These are phyloP conservation scores for Catalaphyllia jardinei DNA, from an alignment of 64 coral and sea anemone species.

Conservation along the genomic window DNA sequence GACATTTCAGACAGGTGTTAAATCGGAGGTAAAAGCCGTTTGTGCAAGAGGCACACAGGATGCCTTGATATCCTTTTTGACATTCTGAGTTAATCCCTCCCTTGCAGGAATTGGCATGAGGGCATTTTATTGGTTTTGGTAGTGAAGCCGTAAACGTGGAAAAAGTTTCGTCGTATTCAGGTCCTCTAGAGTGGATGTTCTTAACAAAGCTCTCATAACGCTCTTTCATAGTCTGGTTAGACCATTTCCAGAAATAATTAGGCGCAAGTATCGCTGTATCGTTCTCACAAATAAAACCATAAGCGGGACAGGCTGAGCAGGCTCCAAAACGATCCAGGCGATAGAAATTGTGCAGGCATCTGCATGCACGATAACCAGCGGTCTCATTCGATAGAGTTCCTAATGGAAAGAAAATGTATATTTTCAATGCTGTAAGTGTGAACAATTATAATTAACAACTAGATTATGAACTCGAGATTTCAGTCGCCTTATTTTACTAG, in stretches of 20 bases:
- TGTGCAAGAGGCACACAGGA: constrained; percentile 53
- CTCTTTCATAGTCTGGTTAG: background rate
- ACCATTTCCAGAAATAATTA: constrained; percentile 56
- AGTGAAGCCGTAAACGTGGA: constrained; percentile 22
- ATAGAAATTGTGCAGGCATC: constrained; percentile 54
- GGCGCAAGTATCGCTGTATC: constrained; percentile 36
- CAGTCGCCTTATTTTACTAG: too few relatives aligned
- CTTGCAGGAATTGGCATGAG: constrained; percentile 28
- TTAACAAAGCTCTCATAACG: constrained; percentile 24
- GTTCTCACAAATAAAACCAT: constrained; percentile 22
- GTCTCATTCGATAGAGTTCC: constrained; percentile 42
- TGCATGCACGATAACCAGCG: constrained; percentile 63
- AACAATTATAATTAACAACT: too few relatives aligned
- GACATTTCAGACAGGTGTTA: constrained; percentile 45
- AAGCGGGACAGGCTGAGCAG: constrained; percentile 32
- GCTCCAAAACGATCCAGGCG: constrained; percentile 62
- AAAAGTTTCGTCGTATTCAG: background rate
- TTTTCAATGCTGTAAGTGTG: background rate
- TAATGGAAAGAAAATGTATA: background rate
- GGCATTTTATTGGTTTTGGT: constrained; percentile 43
- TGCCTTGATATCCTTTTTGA: constrained; percentile 50
- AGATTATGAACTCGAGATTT: too few relatives aligned
- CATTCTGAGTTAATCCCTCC: constrained; percentile 55
- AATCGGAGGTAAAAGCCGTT: constrained; percentile 56
- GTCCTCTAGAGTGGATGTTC: constrained; percentile 1